phyloP scores from a whole-genome alignment of 2,888 invertebrate genomes.

The Tetragonisca angustula region DNA sequence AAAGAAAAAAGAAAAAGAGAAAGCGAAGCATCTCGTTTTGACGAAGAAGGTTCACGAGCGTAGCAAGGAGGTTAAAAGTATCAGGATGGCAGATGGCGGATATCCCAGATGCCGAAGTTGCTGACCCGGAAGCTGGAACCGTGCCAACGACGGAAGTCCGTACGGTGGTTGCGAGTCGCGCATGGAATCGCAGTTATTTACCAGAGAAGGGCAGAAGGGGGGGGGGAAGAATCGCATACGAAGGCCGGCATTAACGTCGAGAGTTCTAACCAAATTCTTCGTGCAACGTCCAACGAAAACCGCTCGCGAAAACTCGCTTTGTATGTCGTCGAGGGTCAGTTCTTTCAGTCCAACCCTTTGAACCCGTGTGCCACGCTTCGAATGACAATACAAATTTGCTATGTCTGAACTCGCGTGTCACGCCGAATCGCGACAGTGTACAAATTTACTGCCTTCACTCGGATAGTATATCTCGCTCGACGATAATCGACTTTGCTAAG shows the following conservation, averaged over 20 bases:
- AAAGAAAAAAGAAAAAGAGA: neutral
- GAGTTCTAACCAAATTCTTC: constrained; percentile 4
- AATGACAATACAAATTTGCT: too few species aligned
- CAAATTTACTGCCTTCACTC: too few species aligned
- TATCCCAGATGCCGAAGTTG: constrained; percentile 47
- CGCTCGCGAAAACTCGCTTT: too few species aligned
- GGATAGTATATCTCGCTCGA: too few species aligned
- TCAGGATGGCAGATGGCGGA: constrained; percentile 18
- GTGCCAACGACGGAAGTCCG: constrained; percentile 50
- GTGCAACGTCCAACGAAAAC: neutral
- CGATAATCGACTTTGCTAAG: too few species aligned
- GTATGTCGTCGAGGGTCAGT: too few species aligned
- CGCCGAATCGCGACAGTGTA: too few species aligned
- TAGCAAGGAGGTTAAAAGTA: constrained; percentile 31
- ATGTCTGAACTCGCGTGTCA: too few species aligned
- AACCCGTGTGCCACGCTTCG: too few species aligned
- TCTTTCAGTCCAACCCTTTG: too few species aligned
- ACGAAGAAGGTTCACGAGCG: constrained; percentile 1
- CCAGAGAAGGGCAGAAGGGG: neutral
- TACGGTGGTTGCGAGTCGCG: constrained; percentile 32
- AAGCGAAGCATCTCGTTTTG: neutral
- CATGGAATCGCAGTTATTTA: constrained; percentile 57
- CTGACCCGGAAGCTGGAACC: constrained; percentile 62
- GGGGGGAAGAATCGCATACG: constrained; percentile 26
- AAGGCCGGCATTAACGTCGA: constrained; percentile 19